phyloP scores from a whole-genome alignment of 2,888 invertebrate species.

The Steinernema scapterisci region DNA sequence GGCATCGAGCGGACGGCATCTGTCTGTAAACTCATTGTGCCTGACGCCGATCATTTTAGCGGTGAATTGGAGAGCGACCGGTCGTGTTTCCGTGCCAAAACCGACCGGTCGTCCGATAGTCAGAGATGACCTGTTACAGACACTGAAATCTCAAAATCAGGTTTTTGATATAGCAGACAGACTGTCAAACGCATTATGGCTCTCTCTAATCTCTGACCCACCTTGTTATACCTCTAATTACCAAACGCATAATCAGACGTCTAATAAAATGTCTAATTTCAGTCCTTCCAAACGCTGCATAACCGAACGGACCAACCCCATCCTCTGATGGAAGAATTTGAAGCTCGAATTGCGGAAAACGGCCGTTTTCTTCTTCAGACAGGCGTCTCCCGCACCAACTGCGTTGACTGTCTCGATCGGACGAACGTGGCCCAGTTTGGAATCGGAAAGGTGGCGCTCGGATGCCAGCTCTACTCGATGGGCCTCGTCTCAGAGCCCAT shows the following conservation, averaged over 20 bases:
- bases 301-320: conserved; percentile 45
- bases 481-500: conserved; percentile 81
- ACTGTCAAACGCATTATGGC: too few species aligned
- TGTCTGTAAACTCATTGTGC: too few species aligned
- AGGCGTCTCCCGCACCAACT: conserved; percentile 82
- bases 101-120: too few species aligned
- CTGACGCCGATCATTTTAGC: too few species aligned
- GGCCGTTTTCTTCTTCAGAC: conserved; percentile 67
- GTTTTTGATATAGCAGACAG: too few species aligned
- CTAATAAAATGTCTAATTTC: conserved; percentile 34
- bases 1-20: too few species aligned
- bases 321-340: conserved; percentile 37
- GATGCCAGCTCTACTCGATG: conserved; percentile 80
- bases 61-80: too few species aligned
- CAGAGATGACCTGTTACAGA: too few species aligned
- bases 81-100: too few species aligned
- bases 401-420: conserved; percentile 96
- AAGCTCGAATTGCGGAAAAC: conserved; percentile 39
- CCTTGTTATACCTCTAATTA: not conserved
- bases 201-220: too few species aligned
- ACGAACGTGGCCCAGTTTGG: conserved; percentile 99
- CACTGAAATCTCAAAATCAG: too few species aligned
- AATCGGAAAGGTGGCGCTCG: conserved; percentile 71
- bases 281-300: conserved; percentile 43
- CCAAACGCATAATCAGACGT: not conserved